These are phyloP conservation scores for Loxodonta africana DNA, from an alignment of 2,113 vertebrate species.

Conservation along the genomic window DNA sequence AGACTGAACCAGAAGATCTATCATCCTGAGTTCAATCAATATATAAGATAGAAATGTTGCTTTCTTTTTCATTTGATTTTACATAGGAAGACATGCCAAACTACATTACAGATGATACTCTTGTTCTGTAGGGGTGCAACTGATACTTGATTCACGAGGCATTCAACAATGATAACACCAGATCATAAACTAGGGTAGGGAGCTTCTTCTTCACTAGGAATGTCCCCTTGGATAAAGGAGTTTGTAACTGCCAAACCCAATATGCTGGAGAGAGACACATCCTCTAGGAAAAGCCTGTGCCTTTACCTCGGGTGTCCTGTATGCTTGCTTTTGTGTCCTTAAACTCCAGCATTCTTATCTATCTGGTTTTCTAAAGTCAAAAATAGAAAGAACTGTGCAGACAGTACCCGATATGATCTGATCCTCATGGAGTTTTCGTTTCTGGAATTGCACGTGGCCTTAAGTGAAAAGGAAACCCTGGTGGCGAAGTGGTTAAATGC, in stretches of 20 bases:
- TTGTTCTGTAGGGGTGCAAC: neutral
- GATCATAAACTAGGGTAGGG: neutral
- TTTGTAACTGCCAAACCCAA: neutral
- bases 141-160: neutral
- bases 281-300: too few relatives aligned
- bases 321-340: too few relatives aligned
- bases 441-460: neutral
- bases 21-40: too few relatives aligned
- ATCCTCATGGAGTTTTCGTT: neutral
- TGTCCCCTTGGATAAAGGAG: neutral
- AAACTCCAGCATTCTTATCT: too few relatives aligned
- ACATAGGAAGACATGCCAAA: neutral
- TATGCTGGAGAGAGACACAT: neutral
- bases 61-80: too few relatives aligned
- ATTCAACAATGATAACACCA: neutral
- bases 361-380: neutral
- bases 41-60: neutral
- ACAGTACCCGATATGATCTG: too few relatives aligned
- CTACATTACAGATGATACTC: neutral
- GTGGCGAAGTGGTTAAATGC: too few relatives aligned
- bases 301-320: too few relatives aligned
- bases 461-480: neutral
- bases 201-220: neutral
- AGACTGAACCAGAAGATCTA: too few relatives aligned
- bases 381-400: neutral